Base-by-base conservation (phyloP, 2,888 invertebrate species). In the Chorisops tibialis region DNA sequence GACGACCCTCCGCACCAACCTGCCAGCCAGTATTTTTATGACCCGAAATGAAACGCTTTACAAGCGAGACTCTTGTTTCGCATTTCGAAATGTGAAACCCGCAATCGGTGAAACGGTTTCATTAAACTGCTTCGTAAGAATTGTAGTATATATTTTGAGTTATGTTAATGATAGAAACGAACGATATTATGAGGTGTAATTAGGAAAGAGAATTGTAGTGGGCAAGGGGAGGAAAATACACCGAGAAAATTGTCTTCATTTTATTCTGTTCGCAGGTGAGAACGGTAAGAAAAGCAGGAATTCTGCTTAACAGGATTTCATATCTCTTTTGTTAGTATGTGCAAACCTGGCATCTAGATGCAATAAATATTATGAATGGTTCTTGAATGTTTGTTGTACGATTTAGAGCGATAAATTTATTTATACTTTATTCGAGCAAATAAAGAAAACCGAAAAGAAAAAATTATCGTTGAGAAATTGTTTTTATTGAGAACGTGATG, bases 391-490 rank as follows among this genome's bases (percentile, higher is more conserved):
- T 56, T 56, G 35, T 30, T 30, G 43, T 16, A 12, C 43, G 56
- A 56, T 56, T 56, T 56, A 56, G 43, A 43, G 30, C 19, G 30
- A 56, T 45, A 56, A 35, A 18, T 11, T 56, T 45, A 41, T 54
- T 24, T 16, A 39, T 19, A 14, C 14, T 21, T n/a, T n/a, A n/a
- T n/a, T n/a, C n/a, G n/a, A 30, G 30, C 30, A 30, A 9, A 30
- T 30, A 9, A 9, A 30, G 30, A 5, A 30, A 30, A 30, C n/a
- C n/a, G n/a, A 30, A 30, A 30, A 7, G 30, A 56, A 35, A 43
- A 45, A 56, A 43, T 56, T 45, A 56, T 56, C 56, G 43, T 56
- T 43, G 35, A 56, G 43, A 56, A 56, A 56, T 43, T 45, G 56
- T 45, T 56, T 19, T 56, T 43, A 21, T 12, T 19, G 21, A 18